Conservation (phyloP, 1,140 invertebrate species). For the Drosophila willistoni region DNA sequence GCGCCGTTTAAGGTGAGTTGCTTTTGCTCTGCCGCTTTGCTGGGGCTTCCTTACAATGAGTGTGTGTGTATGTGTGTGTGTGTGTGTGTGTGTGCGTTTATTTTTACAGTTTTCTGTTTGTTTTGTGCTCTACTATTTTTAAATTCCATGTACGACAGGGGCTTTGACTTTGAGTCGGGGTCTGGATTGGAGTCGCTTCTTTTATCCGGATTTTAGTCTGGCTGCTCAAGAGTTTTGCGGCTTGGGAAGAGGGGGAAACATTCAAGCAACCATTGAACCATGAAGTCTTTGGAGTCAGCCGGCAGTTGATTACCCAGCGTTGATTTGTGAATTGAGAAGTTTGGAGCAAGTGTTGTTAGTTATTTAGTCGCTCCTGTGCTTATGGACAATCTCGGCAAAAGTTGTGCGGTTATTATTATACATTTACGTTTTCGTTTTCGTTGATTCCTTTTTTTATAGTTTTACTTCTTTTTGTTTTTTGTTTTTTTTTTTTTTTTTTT, state of each 20-base stretch:
- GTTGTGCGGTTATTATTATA: conserved; percentile 77
- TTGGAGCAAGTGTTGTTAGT: conserved; percentile 57
- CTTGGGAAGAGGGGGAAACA: not conserved
- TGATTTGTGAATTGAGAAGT: conserved; percentile 53
- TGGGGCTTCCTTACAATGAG: conserved; percentile 49
- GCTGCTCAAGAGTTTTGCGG: conserved; percentile 23
- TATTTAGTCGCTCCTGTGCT: conserved; percentile 23
- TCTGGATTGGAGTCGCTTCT: conserved; percentile 12
- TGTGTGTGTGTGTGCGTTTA: not conserved
- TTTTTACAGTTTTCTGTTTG: conserved; percentile 1
- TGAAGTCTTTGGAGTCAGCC: not conserved
- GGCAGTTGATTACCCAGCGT: conserved; percentile 30
- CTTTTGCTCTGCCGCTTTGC: conserved; percentile 35
- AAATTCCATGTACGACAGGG: conserved; percentile 32
- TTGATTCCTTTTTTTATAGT: conserved; percentile 18
- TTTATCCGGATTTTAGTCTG: conserved; percentile 43
- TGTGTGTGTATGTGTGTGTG: no score
- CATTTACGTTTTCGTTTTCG: conserved; percentile 51
- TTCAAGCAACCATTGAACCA: conserved; percentile 8
- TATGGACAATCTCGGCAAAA: conserved; percentile 38
- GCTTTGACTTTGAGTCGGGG: not conserved
- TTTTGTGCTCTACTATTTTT: conserved; percentile 7
- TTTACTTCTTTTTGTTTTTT: conserved; percentile 22
- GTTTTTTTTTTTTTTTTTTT: conserved; percentile 34
- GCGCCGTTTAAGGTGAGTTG: conserved; percentile 69